Evolutionary conservation across 2,113 vertebrate genomes (phyloP).

Genomic region (Salvelinus namaycush): DNA sequence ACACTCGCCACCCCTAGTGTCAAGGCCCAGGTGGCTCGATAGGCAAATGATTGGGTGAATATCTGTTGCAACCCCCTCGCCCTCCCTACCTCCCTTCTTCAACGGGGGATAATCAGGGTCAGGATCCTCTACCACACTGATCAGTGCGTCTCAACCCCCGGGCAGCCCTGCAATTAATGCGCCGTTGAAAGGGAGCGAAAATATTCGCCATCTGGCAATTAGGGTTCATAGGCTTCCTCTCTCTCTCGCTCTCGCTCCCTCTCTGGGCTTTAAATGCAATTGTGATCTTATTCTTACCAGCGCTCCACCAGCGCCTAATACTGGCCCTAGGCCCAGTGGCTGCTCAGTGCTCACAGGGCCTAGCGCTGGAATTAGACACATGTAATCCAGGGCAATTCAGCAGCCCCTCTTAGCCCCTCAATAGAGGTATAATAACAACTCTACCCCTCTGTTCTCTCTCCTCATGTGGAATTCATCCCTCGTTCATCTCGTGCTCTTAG

Average conservation of each 20-base stretch:
- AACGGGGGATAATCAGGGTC: slow-evolving; percentile 94
- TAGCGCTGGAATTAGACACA: slow-evolving; percentile 61
- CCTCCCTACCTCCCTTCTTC: slow-evolving; percentile 16
- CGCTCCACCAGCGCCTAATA: slow-evolving; percentile 63
- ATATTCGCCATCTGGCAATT: slow-evolving; percentile 99
- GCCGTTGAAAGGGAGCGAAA: slow-evolving; percentile 92
- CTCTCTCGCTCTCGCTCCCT: slow-evolving; percentile 44
- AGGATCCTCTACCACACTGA: slow-evolving; percentile 98
- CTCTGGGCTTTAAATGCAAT: slow-evolving; percentile 82
- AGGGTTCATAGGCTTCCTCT: slow-evolving; percentile 86
- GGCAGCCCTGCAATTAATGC: slow-evolving; percentile 99
- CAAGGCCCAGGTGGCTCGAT: slow-evolving; percentile 97
- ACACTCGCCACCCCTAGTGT: slow-evolving; percentile 63
- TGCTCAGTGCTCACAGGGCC: slow-evolving; percentile 61
- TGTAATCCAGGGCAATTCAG: slow-evolving; percentile 71
- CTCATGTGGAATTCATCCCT: slow-evolving; percentile 52
- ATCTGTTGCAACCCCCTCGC: slow-evolving; percentile 87
- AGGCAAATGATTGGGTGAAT: slow-evolving; percentile 97
- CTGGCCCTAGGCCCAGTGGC: slow-evolving; percentile 79
- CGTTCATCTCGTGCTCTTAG: slow-evolving; percentile 58
- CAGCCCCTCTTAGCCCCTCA: slow-evolving; percentile 57
- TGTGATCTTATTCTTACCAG: slow-evolving; percentile 69
- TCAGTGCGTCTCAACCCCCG: slow-evolving; percentile 96
- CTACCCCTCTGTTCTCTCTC: slow-evolving; percentile 38
- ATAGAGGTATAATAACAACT: slow-evolving; percentile 63